Conservation (phyloP, 2,797 vertebrate species). For the Intellagama lesueurii region DNA sequence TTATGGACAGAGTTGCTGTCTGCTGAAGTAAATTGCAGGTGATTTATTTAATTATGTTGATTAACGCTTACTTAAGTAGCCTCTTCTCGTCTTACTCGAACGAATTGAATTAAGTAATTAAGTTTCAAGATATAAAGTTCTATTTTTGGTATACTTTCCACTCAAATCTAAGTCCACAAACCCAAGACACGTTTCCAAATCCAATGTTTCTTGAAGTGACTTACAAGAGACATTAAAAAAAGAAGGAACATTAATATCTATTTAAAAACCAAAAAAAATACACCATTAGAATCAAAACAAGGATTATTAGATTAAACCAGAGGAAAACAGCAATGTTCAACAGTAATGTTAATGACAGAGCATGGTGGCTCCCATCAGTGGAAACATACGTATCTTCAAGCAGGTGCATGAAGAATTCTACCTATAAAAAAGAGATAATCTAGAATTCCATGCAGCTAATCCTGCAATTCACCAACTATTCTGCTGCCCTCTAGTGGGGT, state of each 20-base stretch:
- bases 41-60: neutral
- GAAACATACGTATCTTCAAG: neutral
- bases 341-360: neutral
- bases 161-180: slow-evolving; percentile 4
- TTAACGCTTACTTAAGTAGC: neutral
- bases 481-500: neutral
- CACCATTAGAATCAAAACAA: neutral
- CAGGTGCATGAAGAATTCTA: neutral
- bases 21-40: neutral
- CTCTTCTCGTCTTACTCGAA: neutral
- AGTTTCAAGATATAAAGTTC: neutral
- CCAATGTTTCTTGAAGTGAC: neutral
- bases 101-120: slow-evolving; percentile 35
- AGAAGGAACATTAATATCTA: too few species aligned
- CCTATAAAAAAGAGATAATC: too few species aligned
- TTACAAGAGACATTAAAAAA: neutral
- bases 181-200: neutral
- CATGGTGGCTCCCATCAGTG: neutral
- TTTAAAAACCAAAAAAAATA: neutral
- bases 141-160: slow-evolving; percentile 1
- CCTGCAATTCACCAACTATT: neutral
- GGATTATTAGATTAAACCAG: neutral
- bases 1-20: neutral
- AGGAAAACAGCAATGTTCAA: neutral
- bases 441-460: too few species aligned